A percentile compares a stretch with the other conserved stretches of the same genome.
Conservation (phyloP, 2,797 vertebrate species). For the Mus caroli region DNA sequence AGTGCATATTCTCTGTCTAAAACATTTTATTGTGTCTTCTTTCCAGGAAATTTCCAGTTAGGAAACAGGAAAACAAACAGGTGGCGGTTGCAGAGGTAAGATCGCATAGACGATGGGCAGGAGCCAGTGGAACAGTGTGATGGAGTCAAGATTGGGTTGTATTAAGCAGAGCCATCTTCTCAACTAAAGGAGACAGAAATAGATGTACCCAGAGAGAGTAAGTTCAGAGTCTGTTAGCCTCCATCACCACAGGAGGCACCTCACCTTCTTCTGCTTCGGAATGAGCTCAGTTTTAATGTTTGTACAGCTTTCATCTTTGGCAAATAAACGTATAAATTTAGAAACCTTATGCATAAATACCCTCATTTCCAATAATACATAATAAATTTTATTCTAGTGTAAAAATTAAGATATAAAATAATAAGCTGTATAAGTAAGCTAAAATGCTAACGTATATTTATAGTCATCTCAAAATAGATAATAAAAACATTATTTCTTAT, state of each 20-base stretch:
- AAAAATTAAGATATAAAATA: neutral
- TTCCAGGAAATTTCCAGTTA: conserved; percentile 59
- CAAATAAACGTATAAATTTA: neutral
- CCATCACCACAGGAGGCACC: neutral
- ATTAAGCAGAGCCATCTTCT: neutral
- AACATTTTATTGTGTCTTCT: conserved; percentile 28
- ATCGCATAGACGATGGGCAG: neutral
- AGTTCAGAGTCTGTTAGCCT: conserved; percentile 51
- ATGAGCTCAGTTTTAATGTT: conserved; percentile 36
- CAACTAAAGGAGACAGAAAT: neutral
- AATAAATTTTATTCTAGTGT: neutral
- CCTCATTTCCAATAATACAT: conserved; percentile 4
- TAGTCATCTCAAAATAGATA: conserved; percentile 7
- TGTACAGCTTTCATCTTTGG: neutral
- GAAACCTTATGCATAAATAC: neutral
- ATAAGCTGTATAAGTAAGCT: neutral
- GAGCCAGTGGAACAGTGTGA: neutral
- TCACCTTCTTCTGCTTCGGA: neutral
- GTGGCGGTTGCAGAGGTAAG: neutral
- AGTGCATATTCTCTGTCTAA: neutral
- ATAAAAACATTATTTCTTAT: conserved; percentile 1
- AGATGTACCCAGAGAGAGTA: neutral
- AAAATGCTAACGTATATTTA: neutral
- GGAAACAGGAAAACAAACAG: neutral
- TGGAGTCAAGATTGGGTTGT: neutral